Evolutionary conservation across 2,888 invertebrate species (phyloP).

Genomic region (Apomyelois bistriatella): DNA sequence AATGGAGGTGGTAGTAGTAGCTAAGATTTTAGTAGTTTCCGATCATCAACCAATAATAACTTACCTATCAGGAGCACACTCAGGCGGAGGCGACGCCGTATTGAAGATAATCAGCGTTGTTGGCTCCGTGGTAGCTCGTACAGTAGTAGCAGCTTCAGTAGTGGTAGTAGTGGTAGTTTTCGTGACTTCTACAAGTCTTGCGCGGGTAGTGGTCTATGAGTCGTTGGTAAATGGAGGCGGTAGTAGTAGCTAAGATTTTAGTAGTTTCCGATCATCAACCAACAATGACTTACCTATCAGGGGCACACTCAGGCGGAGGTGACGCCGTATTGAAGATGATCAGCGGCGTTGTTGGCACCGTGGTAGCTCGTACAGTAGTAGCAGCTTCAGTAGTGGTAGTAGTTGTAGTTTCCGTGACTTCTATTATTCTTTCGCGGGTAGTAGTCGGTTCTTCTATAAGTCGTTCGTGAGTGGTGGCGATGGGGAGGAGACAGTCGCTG

Average conservation of each 20-base stretch:
- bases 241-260: no score
- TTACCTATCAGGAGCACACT: constrained; percentile 57
- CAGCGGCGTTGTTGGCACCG: constrained; percentile 23
- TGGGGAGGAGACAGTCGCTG: constrained; percentile 53
- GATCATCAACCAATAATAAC: no score
- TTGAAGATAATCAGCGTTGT: constrained; percentile 40
- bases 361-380: constrained; percentile 6
- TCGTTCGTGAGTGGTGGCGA: constrained; percentile 18
- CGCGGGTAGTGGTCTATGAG: no score
- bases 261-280: no score
- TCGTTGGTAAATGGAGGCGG: no score
- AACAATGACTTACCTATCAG: constrained; percentile 53
- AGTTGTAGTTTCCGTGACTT: constrained; percentile 15
- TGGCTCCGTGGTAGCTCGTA: constrained; percentile 10
- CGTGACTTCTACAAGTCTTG: neutral
- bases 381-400: constrained; percentile 19
- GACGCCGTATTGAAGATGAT: constrained; percentile 49
- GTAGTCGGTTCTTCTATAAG: constrained; percentile 9
- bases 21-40: no score
- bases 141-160: constrained; percentile 14
- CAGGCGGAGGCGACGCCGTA: constrained; percentile 59
- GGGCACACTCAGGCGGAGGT: constrained; percentile 62
- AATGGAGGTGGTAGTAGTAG: no score
- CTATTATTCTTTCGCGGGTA: constrained; percentile 6
- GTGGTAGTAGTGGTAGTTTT: constrained; percentile 12